phyloP scores from a whole-genome alignment of 2,888 invertebrate species.

The Coremacera marginata region DNA sequence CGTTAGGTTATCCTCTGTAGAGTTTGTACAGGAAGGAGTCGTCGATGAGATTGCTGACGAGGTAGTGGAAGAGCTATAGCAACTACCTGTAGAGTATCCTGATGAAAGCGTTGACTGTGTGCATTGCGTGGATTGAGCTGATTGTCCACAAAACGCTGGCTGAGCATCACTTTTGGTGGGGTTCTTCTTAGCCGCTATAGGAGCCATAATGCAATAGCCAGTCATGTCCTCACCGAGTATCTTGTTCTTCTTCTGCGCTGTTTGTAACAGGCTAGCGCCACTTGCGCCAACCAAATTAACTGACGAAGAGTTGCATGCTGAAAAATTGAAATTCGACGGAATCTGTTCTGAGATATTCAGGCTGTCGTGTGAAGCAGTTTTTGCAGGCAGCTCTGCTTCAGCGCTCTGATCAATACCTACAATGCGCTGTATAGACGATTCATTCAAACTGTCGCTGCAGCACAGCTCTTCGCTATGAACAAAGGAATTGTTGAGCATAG shows the following conservation, averaged over 20 bases:
- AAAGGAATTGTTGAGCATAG: conserved; percentile 49
- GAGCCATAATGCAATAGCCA: conserved; percentile 68
- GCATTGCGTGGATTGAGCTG: not conserved
- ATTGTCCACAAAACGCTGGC: conserved; percentile 26
- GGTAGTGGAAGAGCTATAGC: conserved; percentile 56
- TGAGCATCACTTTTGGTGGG: not conserved
- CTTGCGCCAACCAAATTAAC: conserved; percentile 67
- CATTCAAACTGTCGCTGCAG: conserved; percentile 55
- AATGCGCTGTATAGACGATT: conserved; percentile 45
- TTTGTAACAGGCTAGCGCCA: conserved; percentile 56
- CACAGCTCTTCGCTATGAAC: conserved; percentile 51
- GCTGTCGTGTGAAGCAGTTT: conserved; percentile 57
- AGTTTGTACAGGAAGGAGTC: conserved; percentile 54
- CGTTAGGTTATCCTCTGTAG: conserved; percentile 32
- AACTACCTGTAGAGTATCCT: conserved; percentile 61
- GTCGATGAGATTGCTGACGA: conserved; percentile 52
- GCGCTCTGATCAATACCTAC: conserved; percentile 41
- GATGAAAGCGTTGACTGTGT: conserved; percentile 55
- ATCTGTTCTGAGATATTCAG: conserved; percentile 66
- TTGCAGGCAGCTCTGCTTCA: conserved; percentile 32
- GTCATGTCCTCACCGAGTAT: conserved; percentile 64
- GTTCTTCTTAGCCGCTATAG: conserved; percentile 57
- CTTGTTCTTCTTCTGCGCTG: conserved; percentile 54
- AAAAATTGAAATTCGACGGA: conserved; percentile 67
- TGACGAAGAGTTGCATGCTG: conserved; percentile 66